Evolutionary conservation across 2,797 vertebrate species (phyloP).

Genomic region (Orestias chungarensis): DNA sequence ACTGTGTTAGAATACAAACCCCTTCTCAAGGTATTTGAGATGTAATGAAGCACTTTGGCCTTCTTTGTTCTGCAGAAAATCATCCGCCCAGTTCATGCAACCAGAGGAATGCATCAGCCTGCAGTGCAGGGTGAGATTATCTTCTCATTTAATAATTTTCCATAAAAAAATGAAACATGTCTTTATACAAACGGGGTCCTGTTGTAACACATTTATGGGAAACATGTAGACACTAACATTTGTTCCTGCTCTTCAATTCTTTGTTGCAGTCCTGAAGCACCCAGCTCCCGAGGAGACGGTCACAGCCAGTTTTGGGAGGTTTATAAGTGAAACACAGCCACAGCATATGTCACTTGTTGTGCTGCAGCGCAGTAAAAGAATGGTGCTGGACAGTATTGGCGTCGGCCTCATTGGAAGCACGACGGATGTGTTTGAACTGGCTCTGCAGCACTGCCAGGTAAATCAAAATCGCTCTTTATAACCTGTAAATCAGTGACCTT

Average conservation of each 20-base stretch:
- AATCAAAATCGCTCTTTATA: slow-evolving; percentile 15
- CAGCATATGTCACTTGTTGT: slow-evolving; percentile 79
- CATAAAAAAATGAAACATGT: background rate
- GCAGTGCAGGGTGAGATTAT: slow-evolving; percentile 62
- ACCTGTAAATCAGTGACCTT: slow-evolving; percentile 16
- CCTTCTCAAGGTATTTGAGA: background rate
- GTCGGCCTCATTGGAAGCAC: slow-evolving; percentile 89
- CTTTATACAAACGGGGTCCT: background rate
- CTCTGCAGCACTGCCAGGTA: slow-evolving; percentile 86
- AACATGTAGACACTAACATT: background rate
- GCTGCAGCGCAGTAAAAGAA: slow-evolving; percentile 87
- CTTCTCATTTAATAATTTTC: background rate
- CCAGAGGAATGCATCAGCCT: slow-evolving; percentile 60
- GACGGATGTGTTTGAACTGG: slow-evolving; percentile 83
- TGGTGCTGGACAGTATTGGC: slow-evolving; percentile 90
- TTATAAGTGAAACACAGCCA: slow-evolving; percentile 78
- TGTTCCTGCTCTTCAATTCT: background rate
- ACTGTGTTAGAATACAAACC: background rate
- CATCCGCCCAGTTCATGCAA: slow-evolving; percentile 38
- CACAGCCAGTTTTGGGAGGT: slow-evolving; percentile 85
- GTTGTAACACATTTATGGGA: background rate
- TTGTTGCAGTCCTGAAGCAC: slow-evolving; percentile 68
- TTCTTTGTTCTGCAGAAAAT: slow-evolving; percentile 57
- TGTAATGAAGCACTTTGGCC: background rate
- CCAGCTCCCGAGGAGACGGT: slow-evolving; percentile 78